These are phyloP conservation scores for Stomatorhinus ivindoensis DNA, from an alignment of 2,113 vertebrate species.

Conservation along the genomic window DNA sequence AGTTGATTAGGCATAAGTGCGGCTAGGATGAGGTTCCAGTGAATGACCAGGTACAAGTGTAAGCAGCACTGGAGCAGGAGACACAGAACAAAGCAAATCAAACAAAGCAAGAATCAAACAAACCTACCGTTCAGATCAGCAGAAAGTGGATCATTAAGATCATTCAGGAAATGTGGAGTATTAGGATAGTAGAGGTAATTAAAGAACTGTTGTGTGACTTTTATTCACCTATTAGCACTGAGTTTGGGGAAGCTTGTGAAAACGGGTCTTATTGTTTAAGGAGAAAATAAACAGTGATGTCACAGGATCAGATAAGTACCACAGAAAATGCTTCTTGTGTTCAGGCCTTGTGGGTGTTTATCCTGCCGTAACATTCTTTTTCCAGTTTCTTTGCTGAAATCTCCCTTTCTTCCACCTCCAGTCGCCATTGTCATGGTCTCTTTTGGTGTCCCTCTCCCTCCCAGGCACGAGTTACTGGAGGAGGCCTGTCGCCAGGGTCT, in stretches of 20 bases:
- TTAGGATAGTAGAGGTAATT: not conserved
- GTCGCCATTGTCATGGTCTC: not conserved
- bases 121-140: not conserved
- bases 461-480: conserved; percentile 79
- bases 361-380: not conserved
- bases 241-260: not conserved
- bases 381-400: not conserved
- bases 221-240: not conserved
- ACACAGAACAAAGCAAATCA: not conserved
- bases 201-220: not conserved
- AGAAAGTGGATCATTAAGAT: not conserved
- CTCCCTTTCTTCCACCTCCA: not conserved
- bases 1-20: not conserved
- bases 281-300: not conserved
- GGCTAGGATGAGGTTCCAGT: not conserved
- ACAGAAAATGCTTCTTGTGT: not conserved
- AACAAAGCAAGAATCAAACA: not conserved
- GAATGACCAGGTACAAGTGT: not conserved
- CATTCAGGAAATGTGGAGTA: not conserved
- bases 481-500: conserved; percentile 85
- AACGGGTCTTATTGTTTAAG: not conserved
- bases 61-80: not conserved
- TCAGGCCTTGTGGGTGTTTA: not conserved
- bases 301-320: not conserved
- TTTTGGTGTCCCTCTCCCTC: not conserved